phyloP scores from a whole-genome alignment of 2,888 invertebrate genomes.

The Philaethria dido region DNA sequence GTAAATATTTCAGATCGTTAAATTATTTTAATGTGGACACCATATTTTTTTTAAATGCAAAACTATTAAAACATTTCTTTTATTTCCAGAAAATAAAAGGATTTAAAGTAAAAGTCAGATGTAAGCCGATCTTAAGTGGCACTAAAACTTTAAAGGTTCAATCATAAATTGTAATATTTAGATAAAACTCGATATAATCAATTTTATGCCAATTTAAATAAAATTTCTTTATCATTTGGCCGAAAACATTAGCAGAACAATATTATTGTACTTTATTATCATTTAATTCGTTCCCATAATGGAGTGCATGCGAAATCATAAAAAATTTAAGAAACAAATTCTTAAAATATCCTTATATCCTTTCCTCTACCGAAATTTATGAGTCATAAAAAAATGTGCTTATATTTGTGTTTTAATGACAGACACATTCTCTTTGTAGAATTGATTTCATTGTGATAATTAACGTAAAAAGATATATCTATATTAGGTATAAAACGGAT shows the following conservation, averaged over 20 bases:
- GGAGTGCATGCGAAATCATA: constrained; percentile 61
- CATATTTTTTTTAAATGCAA: not conserved
- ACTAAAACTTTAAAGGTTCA: constrained; percentile 22
- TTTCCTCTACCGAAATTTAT: constrained; percentile 71
- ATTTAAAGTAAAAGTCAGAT: constrained; percentile 4
- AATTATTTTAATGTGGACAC: not conserved
- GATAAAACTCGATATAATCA: constrained; percentile 18
- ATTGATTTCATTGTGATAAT: constrained; percentile 54
- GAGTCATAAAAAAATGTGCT: constrained; percentile 67
- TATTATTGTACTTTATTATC: constrained; percentile 56
- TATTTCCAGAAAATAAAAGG: constrained; percentile 1
- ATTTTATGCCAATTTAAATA: constrained; percentile 22
- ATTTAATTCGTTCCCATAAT: constrained; percentile 65
- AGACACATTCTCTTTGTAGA: constrained; percentile 65
- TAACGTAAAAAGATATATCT: constrained; percentile 38
- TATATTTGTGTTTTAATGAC: constrained; percentile 66
- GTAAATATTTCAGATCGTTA: too few relatives aligned
- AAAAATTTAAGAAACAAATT: constrained; percentile 63
- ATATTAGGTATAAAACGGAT: constrained; percentile 2
- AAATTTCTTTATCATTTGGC: constrained; percentile 27
- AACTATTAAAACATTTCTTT: not conserved
- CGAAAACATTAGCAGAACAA: constrained; percentile 35
- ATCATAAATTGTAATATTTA: constrained; percentile 13
- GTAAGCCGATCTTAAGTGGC: constrained; percentile 9
- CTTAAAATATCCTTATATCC: constrained; percentile 66